These are phyloP conservation scores for Apteryx owenii DNA, from an alignment of 2,113 vertebrate species.

Conservation along the genomic window DNA sequence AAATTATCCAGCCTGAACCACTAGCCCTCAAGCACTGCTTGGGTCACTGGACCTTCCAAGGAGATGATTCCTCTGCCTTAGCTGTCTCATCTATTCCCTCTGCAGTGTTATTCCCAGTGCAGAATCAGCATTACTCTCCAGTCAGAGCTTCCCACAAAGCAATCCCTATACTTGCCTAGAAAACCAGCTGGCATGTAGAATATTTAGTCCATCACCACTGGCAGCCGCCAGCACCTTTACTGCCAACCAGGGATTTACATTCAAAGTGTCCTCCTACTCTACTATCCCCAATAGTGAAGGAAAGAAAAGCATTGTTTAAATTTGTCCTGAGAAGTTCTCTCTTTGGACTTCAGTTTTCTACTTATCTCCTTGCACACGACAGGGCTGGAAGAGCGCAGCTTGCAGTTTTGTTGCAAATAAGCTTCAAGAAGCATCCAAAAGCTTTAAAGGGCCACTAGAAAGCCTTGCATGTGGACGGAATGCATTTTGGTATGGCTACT, in stretches of 20 bases:
- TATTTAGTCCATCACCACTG: neutral
- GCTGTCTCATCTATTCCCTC: neutral
- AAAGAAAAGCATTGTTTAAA: neutral
- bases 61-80: neutral
- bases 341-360: slow-evolving; percentile 19
- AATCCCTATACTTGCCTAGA: neutral
- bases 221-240: neutral
- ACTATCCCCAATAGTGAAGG: neutral
- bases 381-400: slow-evolving; percentile 35
- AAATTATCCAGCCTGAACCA: neutral
- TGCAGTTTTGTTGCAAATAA: slow-evolving; percentile 17
- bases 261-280: neutral
- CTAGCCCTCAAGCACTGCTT: neutral
- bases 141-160: neutral
- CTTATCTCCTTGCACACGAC: slow-evolving; percentile 52
- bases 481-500: slow-evolving; percentile 16
- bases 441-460: slow-evolving; percentile 22
- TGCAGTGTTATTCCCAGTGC: neutral
- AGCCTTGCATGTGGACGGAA: neutral
- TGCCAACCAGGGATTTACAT: neutral
- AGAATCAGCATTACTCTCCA: neutral
- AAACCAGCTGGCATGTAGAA: neutral
- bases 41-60: neutral
- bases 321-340: slow-evolving; percentile 23
- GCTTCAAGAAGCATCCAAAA: slow-evolving; percentile 18